Conservation (phyloP, 1,140 invertebrate genomes). For the Megathymus violae region DNA sequence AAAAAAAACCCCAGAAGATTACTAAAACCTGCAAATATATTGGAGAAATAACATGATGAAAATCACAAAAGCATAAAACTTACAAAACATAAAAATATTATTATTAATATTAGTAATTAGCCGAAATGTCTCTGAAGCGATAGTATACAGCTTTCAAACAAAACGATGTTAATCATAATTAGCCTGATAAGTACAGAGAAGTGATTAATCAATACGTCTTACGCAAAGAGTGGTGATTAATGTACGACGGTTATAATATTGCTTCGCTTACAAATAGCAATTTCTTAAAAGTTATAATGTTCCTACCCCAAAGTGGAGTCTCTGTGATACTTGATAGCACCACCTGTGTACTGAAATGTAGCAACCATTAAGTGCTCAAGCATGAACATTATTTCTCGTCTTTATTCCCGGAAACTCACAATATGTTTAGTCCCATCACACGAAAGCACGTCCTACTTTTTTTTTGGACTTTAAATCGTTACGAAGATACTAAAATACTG, state of each 20-base stretch:
- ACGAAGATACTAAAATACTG: neutral
- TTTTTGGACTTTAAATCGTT: neutral
- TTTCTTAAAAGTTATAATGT: slow-evolving; percentile 28
- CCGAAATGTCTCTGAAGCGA: too few species aligned
- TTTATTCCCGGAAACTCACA: slow-evolving; percentile 2
- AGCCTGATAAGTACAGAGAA: slow-evolving; percentile 27
- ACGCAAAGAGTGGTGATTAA: slow-evolving; percentile 28
- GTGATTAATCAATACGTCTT: slow-evolving; percentile 34
- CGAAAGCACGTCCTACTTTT: neutral
- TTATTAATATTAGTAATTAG: too few species aligned
- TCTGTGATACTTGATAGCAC: slow-evolving; percentile 11
- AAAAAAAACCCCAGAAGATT: too few species aligned
- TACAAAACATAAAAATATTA: too few species aligned
- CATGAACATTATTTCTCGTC: slow-evolving; percentile 18
- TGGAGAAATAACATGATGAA: too few species aligned
- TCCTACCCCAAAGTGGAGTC: slow-evolving; percentile 17
- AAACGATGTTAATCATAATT: slow-evolving; percentile 23
- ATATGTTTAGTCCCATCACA: slow-evolving; percentile 1
- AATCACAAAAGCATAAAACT: too few species aligned
- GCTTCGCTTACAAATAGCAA: slow-evolving; percentile 28
- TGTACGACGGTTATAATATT: slow-evolving; percentile 18
- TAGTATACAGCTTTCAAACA: slow-evolving; percentile 1
- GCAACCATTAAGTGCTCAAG: slow-evolving; percentile 19
- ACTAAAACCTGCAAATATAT: too few species aligned
- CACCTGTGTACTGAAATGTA: slow-evolving; percentile 30